Conservation (phyloP, 2,797 vertebrate species). For the Macroramphosus scolopax region DNA sequence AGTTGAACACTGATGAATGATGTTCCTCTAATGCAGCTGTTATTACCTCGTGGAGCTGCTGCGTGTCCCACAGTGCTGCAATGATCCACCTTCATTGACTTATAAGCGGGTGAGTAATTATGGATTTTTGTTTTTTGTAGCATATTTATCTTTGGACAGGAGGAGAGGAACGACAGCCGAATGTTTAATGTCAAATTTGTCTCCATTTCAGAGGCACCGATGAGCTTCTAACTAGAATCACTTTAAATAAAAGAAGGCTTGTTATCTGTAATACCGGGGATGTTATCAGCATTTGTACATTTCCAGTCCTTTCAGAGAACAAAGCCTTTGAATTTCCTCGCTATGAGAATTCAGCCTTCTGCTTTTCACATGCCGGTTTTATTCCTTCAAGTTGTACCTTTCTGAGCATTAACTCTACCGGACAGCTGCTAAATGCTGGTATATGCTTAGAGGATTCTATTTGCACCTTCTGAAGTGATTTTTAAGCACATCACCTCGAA, state of each 20-base stretch:
- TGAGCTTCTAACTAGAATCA: conserved; percentile 42
- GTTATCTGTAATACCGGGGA: conserved; percentile 51
- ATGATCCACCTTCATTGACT: conserved; percentile 15
- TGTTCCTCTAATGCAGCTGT: too few species aligned
- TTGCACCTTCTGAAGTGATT: conserved; percentile 61
- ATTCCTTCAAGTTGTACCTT: conserved; percentile 28
- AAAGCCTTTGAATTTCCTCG: conserved; percentile 20
- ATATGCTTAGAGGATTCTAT: conserved; percentile 62
- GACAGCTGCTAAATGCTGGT: conserved; percentile 65
- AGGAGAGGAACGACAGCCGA: conserved; percentile 32
- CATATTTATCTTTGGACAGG: conserved; percentile 22
- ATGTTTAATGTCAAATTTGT: conserved; percentile 55
- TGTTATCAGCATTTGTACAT: conserved; percentile 58
- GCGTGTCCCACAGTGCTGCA: conserved; percentile 1
- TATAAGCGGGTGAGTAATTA: conserved; percentile 27
- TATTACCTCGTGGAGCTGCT: neutral
- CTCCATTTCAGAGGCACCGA: conserved; percentile 46
- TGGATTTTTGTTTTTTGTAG: conserved; percentile 17
- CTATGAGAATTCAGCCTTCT: conserved; percentile 20
- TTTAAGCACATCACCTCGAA: conserved; percentile 59
- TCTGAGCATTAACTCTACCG: conserved; percentile 50
- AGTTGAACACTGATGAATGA: neutral
- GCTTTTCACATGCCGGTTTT: conserved; percentile 19
- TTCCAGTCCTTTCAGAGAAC: conserved; percentile 26
- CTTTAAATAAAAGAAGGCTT: conserved; percentile 51